Evolutionary conservation across 2,797 vertebrate species (phyloP).

Genomic region (Eremophila alpestris): DNA sequence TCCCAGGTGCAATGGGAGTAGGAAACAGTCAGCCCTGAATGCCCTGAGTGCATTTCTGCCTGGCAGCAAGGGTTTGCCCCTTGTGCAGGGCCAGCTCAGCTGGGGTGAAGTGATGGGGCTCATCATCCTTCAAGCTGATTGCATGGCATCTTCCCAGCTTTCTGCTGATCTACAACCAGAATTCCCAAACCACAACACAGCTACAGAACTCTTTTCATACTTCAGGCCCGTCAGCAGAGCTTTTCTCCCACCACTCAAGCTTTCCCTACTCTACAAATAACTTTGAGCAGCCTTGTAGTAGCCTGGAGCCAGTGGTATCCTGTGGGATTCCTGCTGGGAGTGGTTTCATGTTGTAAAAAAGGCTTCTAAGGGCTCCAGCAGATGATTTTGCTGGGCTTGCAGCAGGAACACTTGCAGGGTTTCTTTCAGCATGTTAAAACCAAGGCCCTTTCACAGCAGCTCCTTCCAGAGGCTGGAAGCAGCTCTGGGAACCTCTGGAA

Average conservation of each 20-base stretch:
- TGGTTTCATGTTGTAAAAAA: not conserved
- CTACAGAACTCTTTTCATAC: not conserved
- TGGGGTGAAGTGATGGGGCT: not conserved
- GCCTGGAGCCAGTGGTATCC: not conserved
- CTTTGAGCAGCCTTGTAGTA: not conserved
- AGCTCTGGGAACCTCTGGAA: not conserved
- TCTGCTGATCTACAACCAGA: not conserved
- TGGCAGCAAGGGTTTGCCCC: not conserved
- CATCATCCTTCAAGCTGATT: not conserved
- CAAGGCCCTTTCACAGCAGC: not conserved
- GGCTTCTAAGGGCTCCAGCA: not conserved
- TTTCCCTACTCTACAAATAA: not conserved
- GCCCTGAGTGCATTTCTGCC: not conserved
- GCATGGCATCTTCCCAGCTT: not conserved
- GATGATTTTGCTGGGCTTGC: not conserved
- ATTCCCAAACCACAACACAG: not conserved
- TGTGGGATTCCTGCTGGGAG: not conserved
- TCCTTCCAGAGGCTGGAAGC: not conserved
- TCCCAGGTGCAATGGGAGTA: not conserved
- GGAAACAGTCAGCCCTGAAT: not conserved
- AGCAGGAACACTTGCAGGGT: accelerated
- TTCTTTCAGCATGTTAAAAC: not conserved
- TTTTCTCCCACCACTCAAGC: not conserved
- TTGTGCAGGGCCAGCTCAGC: not conserved
- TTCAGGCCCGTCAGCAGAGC: not conserved